Percentiles rank a stretch among this genome's conserved stretches.
phyloP scores from a whole-genome alignment of 2,113 vertebrate species.

The Etheostoma cragini region DNA sequence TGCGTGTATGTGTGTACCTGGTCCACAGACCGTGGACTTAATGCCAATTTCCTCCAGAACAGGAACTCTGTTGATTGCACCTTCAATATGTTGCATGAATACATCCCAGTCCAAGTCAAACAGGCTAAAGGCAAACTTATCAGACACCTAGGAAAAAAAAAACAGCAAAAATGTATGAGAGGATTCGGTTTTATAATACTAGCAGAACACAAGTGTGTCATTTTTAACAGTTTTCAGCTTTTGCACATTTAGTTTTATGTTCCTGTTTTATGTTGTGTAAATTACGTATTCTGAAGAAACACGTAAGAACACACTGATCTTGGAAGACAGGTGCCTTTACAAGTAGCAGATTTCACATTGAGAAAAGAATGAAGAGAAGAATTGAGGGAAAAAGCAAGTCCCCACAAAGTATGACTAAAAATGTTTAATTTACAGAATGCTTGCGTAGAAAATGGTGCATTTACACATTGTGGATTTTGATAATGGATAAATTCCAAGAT shows the following conservation, averaged over 20 bases:
- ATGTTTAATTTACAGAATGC: not conserved
- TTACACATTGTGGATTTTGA: not conserved
- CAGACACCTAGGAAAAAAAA: slow-evolving; percentile 86
- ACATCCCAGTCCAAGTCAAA: slow-evolving; percentile 98
- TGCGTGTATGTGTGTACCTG: slow-evolving; percentile 80
- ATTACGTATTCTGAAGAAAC: not conserved
- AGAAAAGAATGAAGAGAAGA: not conserved
- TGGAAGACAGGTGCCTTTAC: not conserved
- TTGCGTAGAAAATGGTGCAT: not conserved
- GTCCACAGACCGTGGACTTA: slow-evolving; percentile 97
- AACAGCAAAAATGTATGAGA: not conserved
- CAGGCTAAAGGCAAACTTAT: slow-evolving; percentile 95
- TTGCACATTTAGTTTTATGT: not conserved
- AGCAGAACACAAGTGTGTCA: not conserved
- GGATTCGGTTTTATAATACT: not conserved
- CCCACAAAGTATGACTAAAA: not conserved
- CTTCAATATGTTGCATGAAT: slow-evolving; percentile 93
- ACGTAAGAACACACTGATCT: slow-evolving; percentile 4
- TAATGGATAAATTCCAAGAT: not conserved
- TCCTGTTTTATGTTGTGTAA: no score
- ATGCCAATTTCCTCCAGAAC: slow-evolving; percentile 92
- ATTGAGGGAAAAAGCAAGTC: slow-evolving; percentile 1
- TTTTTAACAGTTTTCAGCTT: not conserved
- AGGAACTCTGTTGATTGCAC: slow-evolving; percentile 92
- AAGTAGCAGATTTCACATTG: not conserved